Base-by-base conservation (phyloP, 2,797 vertebrate species). In the Fratercula arctica region DNA sequence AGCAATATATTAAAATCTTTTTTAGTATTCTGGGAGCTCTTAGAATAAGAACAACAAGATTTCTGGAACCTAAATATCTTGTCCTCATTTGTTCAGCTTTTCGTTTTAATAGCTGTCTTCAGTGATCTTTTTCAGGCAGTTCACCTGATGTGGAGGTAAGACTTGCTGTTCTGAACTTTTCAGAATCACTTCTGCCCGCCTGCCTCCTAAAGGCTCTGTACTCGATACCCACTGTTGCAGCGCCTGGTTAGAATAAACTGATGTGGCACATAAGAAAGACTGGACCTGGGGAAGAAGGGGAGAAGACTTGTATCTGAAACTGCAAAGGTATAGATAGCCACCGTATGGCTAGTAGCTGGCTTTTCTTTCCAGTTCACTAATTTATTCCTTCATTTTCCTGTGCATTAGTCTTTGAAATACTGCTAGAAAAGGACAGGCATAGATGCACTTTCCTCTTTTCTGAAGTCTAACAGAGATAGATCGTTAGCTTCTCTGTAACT, bases 401-500 rank as follows among this genome's bases (percentile, higher is more conserved):
- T 78, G 43, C 23, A 8, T 94, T 68, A 80, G 68, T 85, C 50
- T 91, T 87, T 85, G 31, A 79, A 79, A 76, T 67, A 45, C 39
- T 90, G n/a, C 68, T 93, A 46, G 84, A 75, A 74, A 35, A 85
- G 72, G 11, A 84, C 23, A 89, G 35, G 13, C 45, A 17, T 46
- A 64, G 53, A 53, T 90, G 57, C 48, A 90, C 53, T 39, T 90
- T 89, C 53, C 31, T 92, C 61, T 85, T 2, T 89, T 89, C 24
- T 64, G 84, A 83, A 82, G 76, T 90, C 63, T 86, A 73, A 51
- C 79, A 75, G 46, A 74, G 64, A 77, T 18, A 78, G 83, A 90
- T 93, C 37, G 70, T 91, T 87, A 92, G 90, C 56, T 82, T 95
- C n/a, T 77, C 43, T 91, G 51, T 95, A 92, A 88, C 93, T 82